Evolutionary conservation across 2,888 invertebrate species (phyloP).

Genomic region (Eremobia ochroleuca): DNA sequence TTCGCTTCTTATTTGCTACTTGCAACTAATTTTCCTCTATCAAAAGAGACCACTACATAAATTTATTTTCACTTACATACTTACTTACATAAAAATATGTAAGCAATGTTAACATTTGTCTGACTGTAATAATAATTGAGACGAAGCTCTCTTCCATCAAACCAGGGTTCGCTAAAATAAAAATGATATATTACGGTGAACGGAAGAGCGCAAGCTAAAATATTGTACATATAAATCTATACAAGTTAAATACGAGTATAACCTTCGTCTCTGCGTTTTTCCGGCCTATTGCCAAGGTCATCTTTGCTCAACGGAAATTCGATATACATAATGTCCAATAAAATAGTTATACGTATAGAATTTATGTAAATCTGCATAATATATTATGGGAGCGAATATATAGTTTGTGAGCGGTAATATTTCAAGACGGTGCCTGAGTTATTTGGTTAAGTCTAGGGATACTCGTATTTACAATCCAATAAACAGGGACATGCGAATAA

Average conservation of each 20-base stretch:
- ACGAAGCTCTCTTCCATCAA: conserved; percentile 2
- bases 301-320: conserved; percentile 47
- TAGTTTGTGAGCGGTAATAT: conserved; percentile 60
- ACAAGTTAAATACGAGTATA: conserved; percentile 51
- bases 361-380: conserved; percentile 58
- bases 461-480: conserved; percentile 60
- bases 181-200: conserved; percentile 45
- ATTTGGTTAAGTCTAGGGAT: conserved; percentile 55
- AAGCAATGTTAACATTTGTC: neutral
- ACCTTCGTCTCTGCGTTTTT: conserved; percentile 31
- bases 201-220: conserved; percentile 45
- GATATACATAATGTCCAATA: conserved; percentile 47
- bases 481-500: conserved; percentile 40
- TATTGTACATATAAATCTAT: conserved; percentile 42
- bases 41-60: neutral
- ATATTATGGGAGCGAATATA: conserved; percentile 53
- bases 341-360: conserved; percentile 37
- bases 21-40: neutral
- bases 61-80: conserved; percentile 9
- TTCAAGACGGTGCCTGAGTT: conserved; percentile 52
- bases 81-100: neutral
- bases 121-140: conserved; percentile 10
- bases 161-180: conserved; percentile 21
- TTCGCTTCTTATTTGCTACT: neutral
- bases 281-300: conserved; percentile 29